Evolutionary conservation across 2,888 invertebrate species (phyloP).

Genomic region (Candidula unifasciata): DNA sequence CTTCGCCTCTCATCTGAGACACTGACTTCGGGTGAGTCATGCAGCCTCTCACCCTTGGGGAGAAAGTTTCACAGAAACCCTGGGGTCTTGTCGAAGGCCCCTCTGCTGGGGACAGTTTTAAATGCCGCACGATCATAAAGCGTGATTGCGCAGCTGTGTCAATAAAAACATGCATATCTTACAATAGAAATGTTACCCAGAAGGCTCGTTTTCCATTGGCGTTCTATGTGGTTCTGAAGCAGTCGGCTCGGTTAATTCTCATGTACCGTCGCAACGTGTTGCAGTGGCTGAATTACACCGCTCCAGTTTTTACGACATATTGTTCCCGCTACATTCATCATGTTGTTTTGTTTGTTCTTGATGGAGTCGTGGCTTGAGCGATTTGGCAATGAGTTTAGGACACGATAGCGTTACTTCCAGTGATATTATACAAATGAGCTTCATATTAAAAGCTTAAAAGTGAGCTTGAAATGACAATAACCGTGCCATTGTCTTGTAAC

Average conservation of each 20-base stretch:
- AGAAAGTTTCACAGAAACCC: not conserved
- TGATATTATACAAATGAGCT: no score
- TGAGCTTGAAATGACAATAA: no score
- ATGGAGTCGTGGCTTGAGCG: no score
- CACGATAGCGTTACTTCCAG: no score
- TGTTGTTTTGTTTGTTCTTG: not conserved
- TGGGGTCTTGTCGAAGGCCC: not conserved
- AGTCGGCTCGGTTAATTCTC: not conserved
- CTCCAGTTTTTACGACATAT: not conserved
- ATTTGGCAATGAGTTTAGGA: no score
- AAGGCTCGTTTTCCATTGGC: not conserved
- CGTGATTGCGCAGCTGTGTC: constrained; percentile 6
- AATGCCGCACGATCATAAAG: not conserved
- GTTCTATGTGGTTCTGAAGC: not conserved
- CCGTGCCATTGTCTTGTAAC: no score
- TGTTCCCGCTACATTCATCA: not conserved
- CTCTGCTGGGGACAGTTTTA: not conserved
- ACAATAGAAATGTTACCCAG: not conserved
- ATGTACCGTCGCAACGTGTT: not conserved
- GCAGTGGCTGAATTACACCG: not conserved
- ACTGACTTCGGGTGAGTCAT: constrained; percentile 18
- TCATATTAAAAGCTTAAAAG: no score
- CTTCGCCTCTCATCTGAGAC: constrained; percentile 5
- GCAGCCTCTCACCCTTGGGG: not conserved
- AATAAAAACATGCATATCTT: constrained; percentile 3